Evolutionary conservation across 2,888 invertebrate genomes (phyloP).

Genomic region (Dryococelus australis): DNA sequence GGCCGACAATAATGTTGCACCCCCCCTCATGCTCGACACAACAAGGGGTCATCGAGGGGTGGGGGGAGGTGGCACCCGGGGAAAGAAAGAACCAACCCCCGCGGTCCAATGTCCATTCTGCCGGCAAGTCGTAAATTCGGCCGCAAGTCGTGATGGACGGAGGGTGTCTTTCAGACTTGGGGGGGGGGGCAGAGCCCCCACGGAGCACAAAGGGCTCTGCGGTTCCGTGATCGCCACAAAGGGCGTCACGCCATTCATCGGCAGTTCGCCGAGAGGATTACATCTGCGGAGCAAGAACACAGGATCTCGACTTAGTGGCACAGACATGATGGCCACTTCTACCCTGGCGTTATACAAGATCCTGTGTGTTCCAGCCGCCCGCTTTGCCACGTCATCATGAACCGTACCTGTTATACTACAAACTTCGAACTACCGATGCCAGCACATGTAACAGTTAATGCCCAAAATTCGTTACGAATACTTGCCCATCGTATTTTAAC

Average conservation of each 20-base stretch:
- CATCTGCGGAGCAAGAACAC: background rate
- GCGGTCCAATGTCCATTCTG: slow-evolving; percentile 11
- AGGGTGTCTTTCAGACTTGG: slow-evolving; percentile 6
- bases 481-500: no score
- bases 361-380: no score
- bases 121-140: slow-evolving; percentile 1
- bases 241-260: background rate
- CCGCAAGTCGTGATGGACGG: background rate
- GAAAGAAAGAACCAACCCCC: background rate
- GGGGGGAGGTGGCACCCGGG: background rate
- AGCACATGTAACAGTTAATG: no score
- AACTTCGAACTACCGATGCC: no score
- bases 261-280: background rate
- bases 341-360: no score
- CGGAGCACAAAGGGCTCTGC: background rate
- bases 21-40: background rate
- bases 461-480: no score
- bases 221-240: slow-evolving; percentile 16
- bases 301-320: background rate
- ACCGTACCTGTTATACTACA: no score
- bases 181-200: background rate
- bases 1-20: background rate
- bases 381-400: no score
- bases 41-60: background rate
- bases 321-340: background rate